phyloP scores from a whole-genome alignment of 1,140 invertebrate species.

The Geopemphigus sp. region DNA sequence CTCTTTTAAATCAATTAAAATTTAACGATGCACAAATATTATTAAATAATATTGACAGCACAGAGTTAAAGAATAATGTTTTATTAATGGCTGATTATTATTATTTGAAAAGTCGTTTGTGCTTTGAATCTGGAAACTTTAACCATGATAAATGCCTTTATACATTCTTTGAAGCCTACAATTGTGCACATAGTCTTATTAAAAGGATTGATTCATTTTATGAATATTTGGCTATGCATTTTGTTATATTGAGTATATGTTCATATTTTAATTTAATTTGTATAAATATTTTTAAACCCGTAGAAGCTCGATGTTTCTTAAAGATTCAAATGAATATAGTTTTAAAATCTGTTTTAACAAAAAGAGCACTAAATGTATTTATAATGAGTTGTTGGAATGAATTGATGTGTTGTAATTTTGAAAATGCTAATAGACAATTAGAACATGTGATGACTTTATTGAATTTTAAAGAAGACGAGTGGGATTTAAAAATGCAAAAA shows the following conservation, averaged over 20 bases:
- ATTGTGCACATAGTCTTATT: constrained; percentile 26
- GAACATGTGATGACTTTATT: constrained; percentile 38
- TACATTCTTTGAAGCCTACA: constrained; percentile 32
- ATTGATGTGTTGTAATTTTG: constrained; percentile 34
- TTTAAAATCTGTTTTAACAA: constrained; percentile 31
- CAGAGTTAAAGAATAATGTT: constrained; percentile 19
- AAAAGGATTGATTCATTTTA: constrained; percentile 29
- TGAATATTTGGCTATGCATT: constrained; percentile 40
- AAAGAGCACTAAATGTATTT: constrained; percentile 47
- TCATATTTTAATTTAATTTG: constrained; percentile 45
- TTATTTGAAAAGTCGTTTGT: constrained; percentile 29
- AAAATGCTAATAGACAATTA: constrained; percentile 26
- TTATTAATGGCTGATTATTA: constrained; percentile 34
- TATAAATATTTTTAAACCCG: constrained; percentile 36
- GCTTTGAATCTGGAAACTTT: constrained; percentile 38
- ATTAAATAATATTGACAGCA: neutral
- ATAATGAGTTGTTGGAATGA: constrained; percentile 43
- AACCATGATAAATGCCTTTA: neutral
- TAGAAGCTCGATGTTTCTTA: constrained; percentile 41
- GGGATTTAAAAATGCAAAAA: constrained; percentile 38
- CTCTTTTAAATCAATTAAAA: constrained; percentile 26
- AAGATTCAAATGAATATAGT: constrained; percentile 47
- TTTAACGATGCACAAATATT: constrained; percentile 29
- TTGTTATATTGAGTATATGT: constrained; percentile 34
- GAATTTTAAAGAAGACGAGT: constrained; percentile 37